Evolutionary conservation across 2,113 vertebrate genomes (phyloP).

Genomic region (Hippocampus barbouri): DNA sequence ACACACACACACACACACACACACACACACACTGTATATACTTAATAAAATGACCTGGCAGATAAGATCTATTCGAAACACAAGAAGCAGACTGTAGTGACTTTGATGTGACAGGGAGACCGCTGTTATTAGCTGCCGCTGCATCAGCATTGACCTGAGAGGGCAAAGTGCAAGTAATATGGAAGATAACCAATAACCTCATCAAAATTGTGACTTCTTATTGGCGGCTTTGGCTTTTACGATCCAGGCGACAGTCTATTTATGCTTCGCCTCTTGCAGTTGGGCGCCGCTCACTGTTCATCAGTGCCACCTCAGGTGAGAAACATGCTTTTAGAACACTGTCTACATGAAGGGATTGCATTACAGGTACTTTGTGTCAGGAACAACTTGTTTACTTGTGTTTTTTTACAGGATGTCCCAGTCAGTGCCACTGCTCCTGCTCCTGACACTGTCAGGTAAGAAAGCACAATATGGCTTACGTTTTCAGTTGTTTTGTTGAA

Average conservation of each 20-base stretch:
- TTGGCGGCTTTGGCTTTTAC: constrained; percentile 31
- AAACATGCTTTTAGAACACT: not conserved
- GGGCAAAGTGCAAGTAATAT: constrained; percentile 45
- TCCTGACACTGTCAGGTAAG: constrained; percentile 61
- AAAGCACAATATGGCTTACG: not conserved
- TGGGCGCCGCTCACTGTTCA: constrained; percentile 10
- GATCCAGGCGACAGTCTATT: constrained; percentile 16
- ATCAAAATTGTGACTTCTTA: not conserved
- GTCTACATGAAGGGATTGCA: not conserved
- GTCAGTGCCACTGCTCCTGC: constrained; percentile 24
- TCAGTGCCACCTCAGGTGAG: constrained; percentile 43
- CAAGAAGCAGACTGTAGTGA: not conserved
- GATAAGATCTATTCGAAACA: too few relatives aligned
- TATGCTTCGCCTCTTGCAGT: not conserved
- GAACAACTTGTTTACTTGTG: not conserved
- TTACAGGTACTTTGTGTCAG: not conserved
- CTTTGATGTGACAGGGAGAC: not conserved
- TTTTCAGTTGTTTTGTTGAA: not conserved
- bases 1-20: too few relatives aligned
- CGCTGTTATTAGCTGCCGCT: not conserved
- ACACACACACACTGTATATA: too few relatives aligned
- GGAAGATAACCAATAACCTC: constrained; percentile 27
- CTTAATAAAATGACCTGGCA: too few relatives aligned
- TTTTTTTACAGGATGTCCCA: constrained; percentile 53
- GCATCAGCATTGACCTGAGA: not conserved